These are phyloP conservation scores for Pseudoatta argentina DNA, from an alignment of 1,140 invertebrate genomes.

Conservation along the genomic window DNA sequence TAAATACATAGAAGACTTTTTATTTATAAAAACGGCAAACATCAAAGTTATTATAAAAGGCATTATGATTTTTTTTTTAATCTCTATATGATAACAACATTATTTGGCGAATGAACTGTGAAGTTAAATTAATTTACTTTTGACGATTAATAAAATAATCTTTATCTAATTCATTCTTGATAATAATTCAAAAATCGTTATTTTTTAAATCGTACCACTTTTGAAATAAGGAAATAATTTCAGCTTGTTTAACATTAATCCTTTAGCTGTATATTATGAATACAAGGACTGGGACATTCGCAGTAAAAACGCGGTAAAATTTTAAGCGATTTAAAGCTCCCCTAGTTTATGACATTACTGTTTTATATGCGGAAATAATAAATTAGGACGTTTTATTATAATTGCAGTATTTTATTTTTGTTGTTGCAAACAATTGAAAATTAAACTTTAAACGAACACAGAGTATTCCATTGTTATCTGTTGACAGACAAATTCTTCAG, in stretches of 20 bases:
- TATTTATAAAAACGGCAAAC: too few species aligned
- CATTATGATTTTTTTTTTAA: too few species aligned
- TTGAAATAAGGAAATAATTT: slow-evolving; percentile 6
- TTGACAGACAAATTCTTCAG: not conserved
- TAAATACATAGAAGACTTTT: too few species aligned
- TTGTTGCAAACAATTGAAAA: not conserved
- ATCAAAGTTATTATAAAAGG: too few species aligned
- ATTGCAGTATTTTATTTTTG: not conserved
- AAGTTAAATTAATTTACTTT: too few species aligned
- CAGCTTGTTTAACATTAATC: not conserved
- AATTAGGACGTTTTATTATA: not conserved
- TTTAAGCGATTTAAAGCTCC: not conserved
- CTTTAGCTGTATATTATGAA: not conserved
- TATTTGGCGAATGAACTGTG: too few species aligned
- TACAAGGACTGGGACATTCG: not conserved
- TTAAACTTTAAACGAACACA: not conserved
- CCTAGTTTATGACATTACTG: not conserved
- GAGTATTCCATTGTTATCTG: not conserved
- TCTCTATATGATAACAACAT: too few species aligned
- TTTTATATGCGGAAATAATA: slow-evolving; percentile 2
- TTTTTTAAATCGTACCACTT: too few species aligned
- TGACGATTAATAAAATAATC: too few species aligned
- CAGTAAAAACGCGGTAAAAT: slow-evolving; percentile 5
- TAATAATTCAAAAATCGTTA: too few species aligned
- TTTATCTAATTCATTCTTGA: too few species aligned